Percentiles rank a stretch among this genome's conserved stretches.
These are phyloP conservation scores for Anthophora plumipes DNA, from an alignment of 2,888 invertebrate genomes.

Conservation along the genomic window DNA sequence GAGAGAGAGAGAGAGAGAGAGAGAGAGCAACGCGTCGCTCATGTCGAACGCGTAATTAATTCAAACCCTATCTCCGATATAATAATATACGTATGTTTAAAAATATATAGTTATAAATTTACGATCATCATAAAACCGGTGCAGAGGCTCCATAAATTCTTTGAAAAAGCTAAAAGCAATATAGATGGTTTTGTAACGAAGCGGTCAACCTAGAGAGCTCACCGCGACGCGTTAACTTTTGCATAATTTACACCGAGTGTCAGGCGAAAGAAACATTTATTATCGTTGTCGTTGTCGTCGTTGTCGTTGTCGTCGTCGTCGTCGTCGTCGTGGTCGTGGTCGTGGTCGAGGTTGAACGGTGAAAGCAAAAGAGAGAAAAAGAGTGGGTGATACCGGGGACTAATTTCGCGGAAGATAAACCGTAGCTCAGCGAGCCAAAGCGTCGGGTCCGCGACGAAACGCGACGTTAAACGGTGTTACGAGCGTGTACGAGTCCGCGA, in stretches of 20 bases:
- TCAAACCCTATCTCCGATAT: conserved; percentile 6
- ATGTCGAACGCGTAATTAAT: conserved; percentile 33
- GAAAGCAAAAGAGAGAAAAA: background rate
- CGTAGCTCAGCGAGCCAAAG: background rate
- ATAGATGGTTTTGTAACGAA: conserved; percentile 43
- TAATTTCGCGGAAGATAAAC: conserved; percentile 40
- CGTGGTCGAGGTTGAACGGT: background rate
- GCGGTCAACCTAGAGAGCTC: conserved; percentile 44
- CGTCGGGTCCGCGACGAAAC: conserved; percentile 32
- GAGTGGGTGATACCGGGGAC: conserved; percentile 35
- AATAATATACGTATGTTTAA: too few species aligned
- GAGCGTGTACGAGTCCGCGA: conserved; percentile 3
- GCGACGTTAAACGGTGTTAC: conserved; percentile 30
- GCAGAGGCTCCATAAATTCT: conserved; percentile 25
- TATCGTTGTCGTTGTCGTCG: conserved; percentile 28
- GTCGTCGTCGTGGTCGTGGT: too few species aligned
- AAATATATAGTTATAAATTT: conserved; percentile 20
- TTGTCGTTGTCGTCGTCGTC: too few species aligned
- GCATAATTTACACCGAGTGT: conserved; percentile 47
- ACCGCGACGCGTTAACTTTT: conserved; percentile 56
- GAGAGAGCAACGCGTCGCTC: background rate
- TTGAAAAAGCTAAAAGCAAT: conserved; percentile 15
- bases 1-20: background rate
- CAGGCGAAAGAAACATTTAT: conserved; percentile 48
- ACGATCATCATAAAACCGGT: conserved; percentile 38